Base-by-base conservation (phyloP, 2,113 vertebrate species). In the Urocolius indicus region DNA sequence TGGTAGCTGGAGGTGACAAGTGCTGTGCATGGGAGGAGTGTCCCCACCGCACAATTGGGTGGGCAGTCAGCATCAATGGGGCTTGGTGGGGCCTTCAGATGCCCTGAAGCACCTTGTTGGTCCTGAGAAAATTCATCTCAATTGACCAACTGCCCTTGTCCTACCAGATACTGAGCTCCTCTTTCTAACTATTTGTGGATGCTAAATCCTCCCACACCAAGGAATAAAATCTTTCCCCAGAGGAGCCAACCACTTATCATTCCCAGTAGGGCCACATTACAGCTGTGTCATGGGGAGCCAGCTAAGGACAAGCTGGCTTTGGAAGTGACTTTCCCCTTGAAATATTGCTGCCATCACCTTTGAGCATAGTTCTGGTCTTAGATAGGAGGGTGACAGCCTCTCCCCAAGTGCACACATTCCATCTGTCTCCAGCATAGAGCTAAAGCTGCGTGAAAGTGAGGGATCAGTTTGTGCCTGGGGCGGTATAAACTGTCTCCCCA, bases 301-400 rank as follows among this genome's bases (percentile, higher is more conserved):
- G 38, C 38, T 41, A 41, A 27, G 16, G 20, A 69, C 36, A 58
- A 52, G n/a, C 29, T 78, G 51, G 30, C 61, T 74, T 65, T 62
- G 65, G 61, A 69, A 13, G 16, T 55, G 23, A 8, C n/a, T 48
- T 66, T 45, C 34, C 36, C 43, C 19, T 54, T 27, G 46, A 81
- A 69, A 59, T 8, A 8, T 34, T 57, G 55, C 65, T 84, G 55
- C n/a, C 45, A 43, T 32, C 7, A 6, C 51, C 57, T 67, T 69
- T 43, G 45, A 75, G 17, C 5, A 1, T 52, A 54, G 69, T 10
- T 8, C 2, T 4, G 52, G 16, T 49, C 58, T 24, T 43, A 27
- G 22, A 43, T 23, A 71, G 43, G 23, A 17, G 3, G 19, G 48
- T 0, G 0, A 58, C 1, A 1, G 24, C 48, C 3, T 0, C 16